These are phyloP conservation scores for Propithecus coquereli DNA, from an alignment of 2,113 vertebrate species.

Conservation along the genomic window DNA sequence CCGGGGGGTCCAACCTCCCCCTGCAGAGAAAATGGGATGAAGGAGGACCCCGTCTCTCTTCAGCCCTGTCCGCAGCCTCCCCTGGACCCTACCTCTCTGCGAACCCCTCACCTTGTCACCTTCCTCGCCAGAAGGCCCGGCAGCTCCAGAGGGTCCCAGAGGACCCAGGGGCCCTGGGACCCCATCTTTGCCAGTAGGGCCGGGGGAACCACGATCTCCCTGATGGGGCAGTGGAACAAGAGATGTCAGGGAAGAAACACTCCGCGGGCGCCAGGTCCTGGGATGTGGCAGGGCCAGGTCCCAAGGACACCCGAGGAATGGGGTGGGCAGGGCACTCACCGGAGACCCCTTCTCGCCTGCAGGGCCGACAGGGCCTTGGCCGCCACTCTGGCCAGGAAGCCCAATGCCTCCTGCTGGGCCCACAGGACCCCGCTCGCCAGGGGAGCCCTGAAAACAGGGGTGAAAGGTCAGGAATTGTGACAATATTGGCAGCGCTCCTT, in stretches of 20 bases:
- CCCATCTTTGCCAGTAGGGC: slow-evolving; percentile 89
- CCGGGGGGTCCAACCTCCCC: slow-evolving; percentile 90
- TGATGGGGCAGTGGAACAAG: slow-evolving; percentile 41
- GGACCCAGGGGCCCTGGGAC: slow-evolving; percentile 85
- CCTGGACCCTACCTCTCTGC: background rate
- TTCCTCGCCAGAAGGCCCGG: slow-evolving; percentile 89
- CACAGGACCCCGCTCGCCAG: slow-evolving; percentile 89
- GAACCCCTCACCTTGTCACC: slow-evolving; percentile 89
- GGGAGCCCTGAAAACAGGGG: slow-evolving; percentile 84
- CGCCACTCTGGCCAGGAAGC: slow-evolving; percentile 88
- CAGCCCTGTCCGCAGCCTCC: rapidly evolving
- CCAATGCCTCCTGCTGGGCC: slow-evolving; percentile 91
- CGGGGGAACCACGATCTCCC: slow-evolving; percentile 91
- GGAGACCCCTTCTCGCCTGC: slow-evolving; percentile 92
- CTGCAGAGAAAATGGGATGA: slow-evolving; percentile 69
- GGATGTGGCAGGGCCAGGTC: background rate
- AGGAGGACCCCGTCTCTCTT: background rate
- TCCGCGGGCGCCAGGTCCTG: rapidly evolving
- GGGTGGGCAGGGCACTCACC: slow-evolving; percentile 80
- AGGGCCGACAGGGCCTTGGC: slow-evolving; percentile 86
- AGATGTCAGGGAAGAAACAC: background rate
- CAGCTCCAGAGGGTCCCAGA: slow-evolving; percentile 84
- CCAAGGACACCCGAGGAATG: background rate
- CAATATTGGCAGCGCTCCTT: background rate
- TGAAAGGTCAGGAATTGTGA: background rate